Evolutionary conservation across 2,888 invertebrate genomes (phyloP).

Genomic region (Panopea generosa): DNA sequence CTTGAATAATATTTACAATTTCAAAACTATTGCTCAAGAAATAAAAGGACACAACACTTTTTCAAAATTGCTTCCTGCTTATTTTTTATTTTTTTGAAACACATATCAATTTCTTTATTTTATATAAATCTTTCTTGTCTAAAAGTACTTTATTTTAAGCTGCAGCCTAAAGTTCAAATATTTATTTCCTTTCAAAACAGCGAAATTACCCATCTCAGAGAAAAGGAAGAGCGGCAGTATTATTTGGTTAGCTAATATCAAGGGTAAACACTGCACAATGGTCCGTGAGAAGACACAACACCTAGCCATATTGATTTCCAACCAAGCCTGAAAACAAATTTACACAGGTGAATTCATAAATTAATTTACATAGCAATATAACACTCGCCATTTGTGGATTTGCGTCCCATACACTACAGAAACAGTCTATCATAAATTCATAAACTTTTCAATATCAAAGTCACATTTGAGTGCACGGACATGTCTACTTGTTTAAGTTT

Average conservation of each 20-base stretch:
- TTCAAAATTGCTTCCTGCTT: no score
- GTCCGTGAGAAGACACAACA: neutral
- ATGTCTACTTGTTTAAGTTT: no score
- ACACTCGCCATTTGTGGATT: neutral
- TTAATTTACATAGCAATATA: conserved; percentile 27
- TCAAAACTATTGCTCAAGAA: no score
- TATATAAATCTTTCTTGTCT: no score
- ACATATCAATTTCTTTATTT: no score
- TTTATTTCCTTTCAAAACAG: no score
- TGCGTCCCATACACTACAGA: neutral
- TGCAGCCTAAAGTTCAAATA: no score
- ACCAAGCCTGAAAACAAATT: conserved; percentile 48
- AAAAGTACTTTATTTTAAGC: no score
- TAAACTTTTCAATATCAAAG: conserved; percentile 23
- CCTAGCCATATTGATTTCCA: conserved; percentile 40
- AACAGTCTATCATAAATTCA: conserved; percentile 30
- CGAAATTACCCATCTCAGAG: neutral
- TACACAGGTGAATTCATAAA: conserved; percentile 52
- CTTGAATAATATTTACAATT: no score
- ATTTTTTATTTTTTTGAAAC: no score
- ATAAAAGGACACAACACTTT: no score
- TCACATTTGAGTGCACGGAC: no score
- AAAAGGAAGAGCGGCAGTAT: neutral
- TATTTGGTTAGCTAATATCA: neutral
- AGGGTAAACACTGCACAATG: neutral